Base-by-base conservation (phyloP, 2,888 invertebrate species). In the Drosophila mimica region DNA sequence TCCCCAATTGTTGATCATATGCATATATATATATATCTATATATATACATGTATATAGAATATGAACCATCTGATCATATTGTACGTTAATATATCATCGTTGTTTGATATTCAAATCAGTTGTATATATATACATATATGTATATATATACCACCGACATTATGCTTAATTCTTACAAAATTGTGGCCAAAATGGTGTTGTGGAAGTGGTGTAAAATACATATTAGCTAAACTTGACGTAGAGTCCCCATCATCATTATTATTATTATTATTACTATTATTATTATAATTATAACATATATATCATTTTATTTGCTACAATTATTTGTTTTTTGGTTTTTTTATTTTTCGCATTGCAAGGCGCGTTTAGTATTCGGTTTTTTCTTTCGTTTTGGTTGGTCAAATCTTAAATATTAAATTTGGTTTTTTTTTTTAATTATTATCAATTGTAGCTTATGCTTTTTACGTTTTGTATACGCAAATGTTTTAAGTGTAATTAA, bases 361-460 rank as follows among this genome's bases (percentile, higher is more conserved):
- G 51, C 76, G 76, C 49, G 38, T 33, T 70, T 51, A 33, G 64
- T 74, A 59, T 66, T 72, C 58, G 60, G 58, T 73, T 75, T 70
- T 60, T 48, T 70, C 54, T 54, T 57, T 30, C 33, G 15, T 36
- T 66, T 61, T 60, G 52, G 75, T 85, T 87, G 79, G 77, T 88
- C 81, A 84, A 80, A 80, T 84, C 83, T 84, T 88, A 87, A 74
- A 68, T 61, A 66, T 70, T 77, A 77, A 4, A 33, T 64, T 40
- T 58, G 57, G 62, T 43, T 33, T 51, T 48, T 53, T 57, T 63
- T 59, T 28, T 20, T 33, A 30, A 9, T 82, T 73, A 75, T 81
- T 78, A 80, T 83, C 70, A 69, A 76, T 69, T 72, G 70, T 64
- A 74, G 53, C 69, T 67, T 65, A 51, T 48, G 59, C 63, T 17